phyloP scores from a whole-genome alignment of 2,888 invertebrate species.

The Cotesia congregata region DNA sequence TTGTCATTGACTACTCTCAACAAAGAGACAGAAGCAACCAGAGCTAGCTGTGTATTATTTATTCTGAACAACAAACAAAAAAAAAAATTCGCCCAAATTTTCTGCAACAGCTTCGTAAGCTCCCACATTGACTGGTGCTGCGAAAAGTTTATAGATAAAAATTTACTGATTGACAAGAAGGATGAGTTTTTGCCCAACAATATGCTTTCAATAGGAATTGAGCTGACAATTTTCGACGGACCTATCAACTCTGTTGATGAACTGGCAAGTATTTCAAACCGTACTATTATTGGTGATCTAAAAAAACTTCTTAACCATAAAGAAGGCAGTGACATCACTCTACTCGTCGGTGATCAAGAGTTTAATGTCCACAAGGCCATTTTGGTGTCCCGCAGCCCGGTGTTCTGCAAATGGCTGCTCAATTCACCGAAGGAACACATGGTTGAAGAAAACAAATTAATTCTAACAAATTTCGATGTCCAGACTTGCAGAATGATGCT shows the following conservation, averaged over 20 bases:
- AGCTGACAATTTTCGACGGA: not conserved
- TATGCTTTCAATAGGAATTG: not conserved
- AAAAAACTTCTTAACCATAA: not conserved
- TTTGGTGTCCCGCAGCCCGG: not conserved
- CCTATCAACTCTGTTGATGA: not conserved
- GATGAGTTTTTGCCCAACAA: not conserved
- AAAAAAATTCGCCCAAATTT: not conserved
- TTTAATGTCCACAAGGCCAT: slow-evolving; percentile 2
- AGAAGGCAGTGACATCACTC: not conserved
- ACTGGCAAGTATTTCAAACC: not conserved
- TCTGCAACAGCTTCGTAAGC: not conserved
- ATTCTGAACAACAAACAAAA: not conserved
- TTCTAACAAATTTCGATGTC: not conserved
- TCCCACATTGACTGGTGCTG: not conserved
- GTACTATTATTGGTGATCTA: not conserved
- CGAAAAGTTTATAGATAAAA: not conserved
- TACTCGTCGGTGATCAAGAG: not conserved
- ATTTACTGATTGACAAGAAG: not conserved
- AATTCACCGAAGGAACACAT: not conserved
- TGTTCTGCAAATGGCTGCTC: not conserved
- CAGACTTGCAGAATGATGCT: not conserved
- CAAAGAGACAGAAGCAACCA: not conserved
- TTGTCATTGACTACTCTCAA: not conserved
- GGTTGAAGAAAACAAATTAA: not conserved
- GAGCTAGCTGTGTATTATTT: not conserved